Base-by-base conservation (phyloP, 1,140 invertebrate genomes). In the Neelides sp. region DNA sequence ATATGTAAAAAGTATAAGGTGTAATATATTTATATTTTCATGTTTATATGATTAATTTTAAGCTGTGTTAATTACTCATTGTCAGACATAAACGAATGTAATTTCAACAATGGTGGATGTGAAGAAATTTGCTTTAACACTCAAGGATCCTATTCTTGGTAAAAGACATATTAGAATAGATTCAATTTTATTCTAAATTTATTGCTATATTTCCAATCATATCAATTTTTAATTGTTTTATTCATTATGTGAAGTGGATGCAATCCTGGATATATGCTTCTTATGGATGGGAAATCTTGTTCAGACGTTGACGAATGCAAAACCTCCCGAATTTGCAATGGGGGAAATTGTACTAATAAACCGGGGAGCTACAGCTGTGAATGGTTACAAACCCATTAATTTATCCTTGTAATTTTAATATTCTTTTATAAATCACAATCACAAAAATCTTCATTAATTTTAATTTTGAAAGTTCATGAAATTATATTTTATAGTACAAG, bases 311-410 rank as follows among this genome's bases (percentile, higher is more conserved):
- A 89, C 64, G 85, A 89, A 66, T 88, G 83, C 58, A 75, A 75
- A 55, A 80, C 80, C 62, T 70, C 76, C 2, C 73, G 83, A 58
- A 81, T 87, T 35, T 93, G 88, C 65, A 81, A 80, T 59, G 85
- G 85, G 19, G 87, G 87, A 0, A 76, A 80, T 51, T 92, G 87
- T 65, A 76, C 72, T 5, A 90, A 91, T 66, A 74, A 78, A 20
- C 74, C 77, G 1, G 86, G 86, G 7, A 76, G 78, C 55, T 87
- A 83, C 63, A n/a, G n/a, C n/a, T n/a, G n/a, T n/a, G n/a, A n/a
- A n/a, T n/a, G n/a, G n/a, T n/a, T n/a, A n/a, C n/a, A n/a, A n/a
- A n/a, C n/a, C n/a, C n/a, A n/a, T n/a, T n/a, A n/a, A n/a, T n/a
- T n/a, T n/a, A n/a, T n/a, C n/a, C n/a, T n/a, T n/a, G 28, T 32